Evolutionary conservation across 2,888 invertebrate species (phyloP), one percentile per base, ranked within the genome.

Genomic region (Acleris literana): DNA sequence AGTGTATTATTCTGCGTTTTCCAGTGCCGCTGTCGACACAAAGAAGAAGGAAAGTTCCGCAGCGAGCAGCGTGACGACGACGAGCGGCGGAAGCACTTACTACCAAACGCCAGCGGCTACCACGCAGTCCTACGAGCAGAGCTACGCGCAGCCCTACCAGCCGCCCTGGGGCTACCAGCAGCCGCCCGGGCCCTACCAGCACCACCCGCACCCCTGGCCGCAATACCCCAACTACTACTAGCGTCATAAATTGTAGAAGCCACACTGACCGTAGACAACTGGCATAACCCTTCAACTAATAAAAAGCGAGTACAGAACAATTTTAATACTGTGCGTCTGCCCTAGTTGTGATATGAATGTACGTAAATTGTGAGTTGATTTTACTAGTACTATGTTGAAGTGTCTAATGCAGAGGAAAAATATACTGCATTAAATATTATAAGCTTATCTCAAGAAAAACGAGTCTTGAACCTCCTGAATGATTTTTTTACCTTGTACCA

Each of bases 131-230:
- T 90, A 89, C 84, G 88, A 90, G 63, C 90, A 89, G 80, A 84
- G 84, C 53, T 91, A 92, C 81, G 83, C 88, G 76, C 86, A 86
- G 79, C 88, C 87, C 72, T 90, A 90, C 83, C 90, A 90, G 80
- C 87, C 90, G 71, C 87, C 91, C 17, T 93, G 92, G 93, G 88
- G 89, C 71, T 92, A 92, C 83, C 92, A 92, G 81, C 93, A 92
- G 76, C 90, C 92, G 54, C 87, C 91, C 57, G 86, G 86, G 3
- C 89, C 92, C 65, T 91, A 93, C 80, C 90, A 90, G 69, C 92
- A 92, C 76, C 93, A 88, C 72, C 87, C 88, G 33, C 87, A 87
- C 72, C 87, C 91, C 43, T 92, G 92, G 93, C 87, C 87, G 22
- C 90, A 92, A 72, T 92, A 92, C 76, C 88, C 90, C 63, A 92